Conservation (phyloP, 2,113 vertebrate genomes). For the Chiloscyllium plagiosum region DNA sequence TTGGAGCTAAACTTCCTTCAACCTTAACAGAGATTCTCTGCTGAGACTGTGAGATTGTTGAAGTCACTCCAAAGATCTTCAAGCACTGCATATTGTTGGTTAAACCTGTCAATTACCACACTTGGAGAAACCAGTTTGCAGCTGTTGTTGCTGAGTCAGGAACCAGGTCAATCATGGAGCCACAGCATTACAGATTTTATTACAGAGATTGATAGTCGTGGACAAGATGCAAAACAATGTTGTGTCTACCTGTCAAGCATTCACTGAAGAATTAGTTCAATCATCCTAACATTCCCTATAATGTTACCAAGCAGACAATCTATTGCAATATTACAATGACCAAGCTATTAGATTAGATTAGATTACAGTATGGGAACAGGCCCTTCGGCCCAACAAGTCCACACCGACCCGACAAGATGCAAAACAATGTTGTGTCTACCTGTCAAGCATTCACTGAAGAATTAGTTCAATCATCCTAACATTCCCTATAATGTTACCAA, state of each 20-base stretch:
- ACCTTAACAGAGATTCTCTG: not conserved
- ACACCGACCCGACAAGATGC: too few species aligned
- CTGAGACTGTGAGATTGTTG: not conserved
- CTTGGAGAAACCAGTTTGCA: not conserved
- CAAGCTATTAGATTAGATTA: too few species aligned
- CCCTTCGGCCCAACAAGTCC: too few species aligned
- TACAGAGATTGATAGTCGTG: not conserved
- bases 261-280: not conserved
- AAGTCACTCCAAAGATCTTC: not conserved
- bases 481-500: not conserved
- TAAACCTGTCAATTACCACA: not conserved
- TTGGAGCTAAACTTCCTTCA: not conserved
- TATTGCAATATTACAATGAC: not conserved
- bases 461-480: not conserved
- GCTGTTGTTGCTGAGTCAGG: not conserved
- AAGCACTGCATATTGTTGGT: not conserved
- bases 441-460: not conserved
- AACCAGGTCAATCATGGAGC: not conserved
- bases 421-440: not conserved
- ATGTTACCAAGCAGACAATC: not conserved
- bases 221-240: not conserved
- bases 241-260: too few species aligned
- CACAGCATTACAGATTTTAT: not conserved
- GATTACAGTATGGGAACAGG: too few species aligned
- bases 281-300: not conserved